A percentile compares a stretch with the other conserved stretches of the same genome.
These are phyloP conservation scores for Archaeoteleia sp. DNA, from an alignment of 2,888 invertebrate genomes.

Conservation along the genomic window DNA sequence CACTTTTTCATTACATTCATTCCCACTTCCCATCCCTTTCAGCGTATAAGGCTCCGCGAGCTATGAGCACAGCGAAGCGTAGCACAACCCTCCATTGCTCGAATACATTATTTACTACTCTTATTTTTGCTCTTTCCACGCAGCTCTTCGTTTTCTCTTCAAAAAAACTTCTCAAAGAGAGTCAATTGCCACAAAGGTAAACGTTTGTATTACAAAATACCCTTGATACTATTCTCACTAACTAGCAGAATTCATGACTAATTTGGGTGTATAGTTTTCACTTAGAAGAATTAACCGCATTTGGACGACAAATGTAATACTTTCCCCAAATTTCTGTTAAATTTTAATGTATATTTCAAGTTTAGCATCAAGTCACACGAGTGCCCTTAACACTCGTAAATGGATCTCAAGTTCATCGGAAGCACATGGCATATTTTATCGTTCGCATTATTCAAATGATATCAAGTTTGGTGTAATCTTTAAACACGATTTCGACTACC, in stretches of 20 bases:
- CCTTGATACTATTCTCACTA: slow-evolving; percentile 48
- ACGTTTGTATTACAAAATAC: slow-evolving; percentile 27
- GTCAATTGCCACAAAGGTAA: slow-evolving; percentile 35
- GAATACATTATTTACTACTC: slow-evolving; percentile 72
- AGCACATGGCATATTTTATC: slow-evolving; percentile 67
- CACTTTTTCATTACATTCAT: slow-evolving; percentile 74
- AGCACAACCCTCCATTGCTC: slow-evolving; percentile 55
- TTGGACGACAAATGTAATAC: too few species aligned
- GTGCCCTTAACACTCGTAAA: slow-evolving; percentile 50
- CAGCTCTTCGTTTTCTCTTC: slow-evolving; percentile 29
- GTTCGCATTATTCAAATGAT: slow-evolving; percentile 72
- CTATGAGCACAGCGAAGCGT: slow-evolving; percentile 44
- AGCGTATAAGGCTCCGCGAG: slow-evolving; percentile 47
- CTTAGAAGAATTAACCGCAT: too few species aligned
- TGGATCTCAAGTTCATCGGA: slow-evolving; percentile 49
- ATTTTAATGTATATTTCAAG: slow-evolving; percentile 36
- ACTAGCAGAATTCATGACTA: slow-evolving; percentile 7
- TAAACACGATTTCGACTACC: slow-evolving; percentile 47
- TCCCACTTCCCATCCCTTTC: slow-evolving; percentile 62
- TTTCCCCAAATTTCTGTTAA: too few species aligned
- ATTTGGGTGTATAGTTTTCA: too few species aligned
- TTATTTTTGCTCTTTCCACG: slow-evolving; percentile 65
- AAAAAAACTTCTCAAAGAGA: slow-evolving; percentile 23
- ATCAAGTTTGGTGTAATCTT: slow-evolving; percentile 68
- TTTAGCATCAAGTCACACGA: slow-evolving; percentile 47